Conservation (phyloP, 2,797 vertebrate species). For the Oophaga sylvatica region DNA sequence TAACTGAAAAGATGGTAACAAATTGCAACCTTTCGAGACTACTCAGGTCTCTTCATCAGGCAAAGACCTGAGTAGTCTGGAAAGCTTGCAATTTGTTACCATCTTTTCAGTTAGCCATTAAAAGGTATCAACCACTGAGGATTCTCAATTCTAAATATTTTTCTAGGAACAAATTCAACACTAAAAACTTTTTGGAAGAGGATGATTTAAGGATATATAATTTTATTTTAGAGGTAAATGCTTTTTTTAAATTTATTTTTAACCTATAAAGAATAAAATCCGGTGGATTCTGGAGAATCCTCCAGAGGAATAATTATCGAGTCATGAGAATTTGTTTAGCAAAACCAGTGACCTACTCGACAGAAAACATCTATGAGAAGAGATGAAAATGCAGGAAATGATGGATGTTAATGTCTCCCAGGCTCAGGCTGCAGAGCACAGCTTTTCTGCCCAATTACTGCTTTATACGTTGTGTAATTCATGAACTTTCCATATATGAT, state of each 20-base stretch:
- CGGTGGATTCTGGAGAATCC: background rate
- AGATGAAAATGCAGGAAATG: conserved; percentile 7
- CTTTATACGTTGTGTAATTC: conserved; percentile 3
- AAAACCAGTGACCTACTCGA: conserved; percentile 21
- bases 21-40: too few relatives aligned
- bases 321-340: conserved; percentile 15
- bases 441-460: conserved; percentile 41
- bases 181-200: background rate
- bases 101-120: too few relatives aligned
- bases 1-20: too few relatives aligned
- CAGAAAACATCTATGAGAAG: background rate
- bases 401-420: conserved; percentile 37
- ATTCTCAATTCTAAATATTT: too few relatives aligned
- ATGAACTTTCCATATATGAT: background rate
- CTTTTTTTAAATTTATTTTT: background rate
- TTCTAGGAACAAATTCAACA: background rate
- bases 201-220: background rate
- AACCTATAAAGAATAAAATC: background rate
- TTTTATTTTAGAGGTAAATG: background rate
- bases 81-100: too few relatives aligned
- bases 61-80: too few relatives aligned
- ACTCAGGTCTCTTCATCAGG: too few relatives aligned
- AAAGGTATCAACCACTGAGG: too few relatives aligned
- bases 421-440: background rate
- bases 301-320: conserved; percentile 20